Evolutionary conservation across 1,140 invertebrate species (phyloP).

Genomic region (Calephelis nemesis): DNA sequence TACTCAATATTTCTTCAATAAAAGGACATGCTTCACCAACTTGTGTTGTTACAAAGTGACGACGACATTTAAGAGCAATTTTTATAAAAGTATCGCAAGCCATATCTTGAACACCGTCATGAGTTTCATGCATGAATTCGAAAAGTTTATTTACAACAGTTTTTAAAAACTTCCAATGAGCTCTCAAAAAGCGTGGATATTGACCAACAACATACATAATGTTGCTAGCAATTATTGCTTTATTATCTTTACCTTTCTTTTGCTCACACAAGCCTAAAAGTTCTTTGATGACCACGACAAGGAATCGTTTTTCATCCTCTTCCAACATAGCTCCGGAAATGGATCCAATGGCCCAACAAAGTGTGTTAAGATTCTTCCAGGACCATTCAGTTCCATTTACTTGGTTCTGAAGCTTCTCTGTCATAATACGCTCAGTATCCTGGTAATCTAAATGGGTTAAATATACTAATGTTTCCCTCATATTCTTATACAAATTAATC

Average conservation of each 20-base stretch:
- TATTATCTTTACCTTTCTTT: slow-evolving; percentile 99
- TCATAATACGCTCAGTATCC: slow-evolving; percentile 99
- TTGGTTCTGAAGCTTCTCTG: slow-evolving; percentile 98
- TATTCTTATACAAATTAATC: slow-evolving; percentile 99
- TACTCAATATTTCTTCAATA: slow-evolving; percentile 98
- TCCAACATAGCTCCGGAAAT: slow-evolving; percentile 99
- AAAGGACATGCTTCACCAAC: slow-evolving; percentile 98
- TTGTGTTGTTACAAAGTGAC: slow-evolving; percentile 98
- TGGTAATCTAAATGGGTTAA: slow-evolving; percentile 98
- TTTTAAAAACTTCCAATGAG: slow-evolving; percentile 99
- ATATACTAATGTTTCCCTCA: slow-evolving; percentile 99
- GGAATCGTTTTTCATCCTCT: slow-evolving; percentile 99
- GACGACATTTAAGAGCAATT: slow-evolving; percentile 98
- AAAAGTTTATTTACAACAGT: slow-evolving; percentile 99
- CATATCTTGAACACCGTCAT: slow-evolving; percentile 99
- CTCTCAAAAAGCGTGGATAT: slow-evolving; percentile 98
- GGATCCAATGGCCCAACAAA: slow-evolving; percentile 99
- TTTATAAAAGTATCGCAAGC: slow-evolving; percentile 99
- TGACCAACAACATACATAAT: slow-evolving; percentile 99
- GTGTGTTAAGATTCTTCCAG: slow-evolving; percentile 99
- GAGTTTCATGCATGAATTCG: slow-evolving; percentile 99
- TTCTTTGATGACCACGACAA: slow-evolving; percentile 99
- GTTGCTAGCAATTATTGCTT: slow-evolving; percentile 99
- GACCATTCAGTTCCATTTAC: slow-evolving; percentile 99
- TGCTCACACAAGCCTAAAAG: slow-evolving; percentile 98